Evolutionary conservation across 2,113 vertebrate species (phyloP).

Genomic region (Pseudorasbora parva): DNA sequence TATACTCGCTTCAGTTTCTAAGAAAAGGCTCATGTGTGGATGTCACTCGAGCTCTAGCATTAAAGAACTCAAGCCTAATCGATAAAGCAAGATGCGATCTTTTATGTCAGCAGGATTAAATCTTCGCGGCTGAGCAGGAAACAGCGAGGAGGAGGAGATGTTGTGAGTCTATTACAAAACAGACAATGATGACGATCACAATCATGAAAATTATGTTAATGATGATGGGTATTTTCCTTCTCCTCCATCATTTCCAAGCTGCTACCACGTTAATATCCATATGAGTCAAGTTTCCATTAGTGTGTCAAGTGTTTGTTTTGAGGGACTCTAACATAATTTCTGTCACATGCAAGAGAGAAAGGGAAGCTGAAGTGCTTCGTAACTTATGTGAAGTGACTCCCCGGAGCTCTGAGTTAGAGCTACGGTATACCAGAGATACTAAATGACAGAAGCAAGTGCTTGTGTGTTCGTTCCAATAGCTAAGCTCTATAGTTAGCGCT

Average conservation of each 20-base stretch:
- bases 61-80: constrained; percentile 49
- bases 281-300: neutral
- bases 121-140: neutral
- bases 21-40: constrained; percentile 24
- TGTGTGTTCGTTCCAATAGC: neutral
- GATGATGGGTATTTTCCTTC: constrained; percentile 1
- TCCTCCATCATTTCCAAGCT: neutral
- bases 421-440: constrained; percentile 5
- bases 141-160: neutral
- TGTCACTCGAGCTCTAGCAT: constrained; percentile 42
- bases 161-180: constrained; percentile 7
- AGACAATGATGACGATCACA: constrained; percentile 32
- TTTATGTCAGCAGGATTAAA: constrained; percentile 50
- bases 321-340: neutral
- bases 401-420: neutral
- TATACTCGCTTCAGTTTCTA: neutral
- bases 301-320: neutral
- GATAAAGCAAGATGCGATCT: constrained; percentile 40
- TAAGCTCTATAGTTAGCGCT: constrained; percentile 8
- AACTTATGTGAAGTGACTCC: constrained; percentile 9
- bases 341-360: neutral
- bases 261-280: constrained; percentile 11
- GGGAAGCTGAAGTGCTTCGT: neutral
- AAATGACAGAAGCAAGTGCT: constrained; percentile 14
- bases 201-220: constrained; percentile 35